Evolutionary conservation across 2,113 vertebrate genomes (phyloP).

Genomic region (Tinamus guttatus): DNA sequence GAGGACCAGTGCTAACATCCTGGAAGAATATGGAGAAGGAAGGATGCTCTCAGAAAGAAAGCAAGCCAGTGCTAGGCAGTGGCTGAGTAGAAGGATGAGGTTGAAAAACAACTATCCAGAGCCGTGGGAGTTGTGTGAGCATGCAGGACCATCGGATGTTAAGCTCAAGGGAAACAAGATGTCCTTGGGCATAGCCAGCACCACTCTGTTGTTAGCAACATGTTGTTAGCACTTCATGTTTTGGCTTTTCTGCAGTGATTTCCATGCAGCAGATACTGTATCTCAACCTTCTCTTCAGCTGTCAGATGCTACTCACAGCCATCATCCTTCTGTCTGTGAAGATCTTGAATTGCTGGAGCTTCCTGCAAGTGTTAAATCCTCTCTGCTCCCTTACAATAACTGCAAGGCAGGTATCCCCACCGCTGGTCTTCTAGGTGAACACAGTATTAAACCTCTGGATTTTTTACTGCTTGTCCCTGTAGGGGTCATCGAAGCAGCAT

Average conservation of each 20-base stretch:
- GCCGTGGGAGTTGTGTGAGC: background rate
- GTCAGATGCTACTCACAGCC: background rate
- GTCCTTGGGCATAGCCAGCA: background rate
- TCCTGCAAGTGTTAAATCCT: background rate
- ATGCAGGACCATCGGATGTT: background rate
- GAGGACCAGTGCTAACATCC: background rate
- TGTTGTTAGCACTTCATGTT: background rate
- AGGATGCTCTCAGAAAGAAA: background rate
- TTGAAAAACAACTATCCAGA: background rate
- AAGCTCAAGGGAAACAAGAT: background rate
- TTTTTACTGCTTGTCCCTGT: constrained; percentile 19
- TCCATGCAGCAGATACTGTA: background rate
- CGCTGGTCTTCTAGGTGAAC: background rate
- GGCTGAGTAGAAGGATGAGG: background rate
- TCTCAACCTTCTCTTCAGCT: background rate
- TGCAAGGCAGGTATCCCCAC: too few species aligned
- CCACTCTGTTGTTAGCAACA: background rate
- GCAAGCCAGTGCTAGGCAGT: background rate
- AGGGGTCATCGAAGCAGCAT: constrained; percentile 38
- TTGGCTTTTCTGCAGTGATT: background rate
- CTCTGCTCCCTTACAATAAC: background rate
- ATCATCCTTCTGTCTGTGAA: background rate
- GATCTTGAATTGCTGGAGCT: background rate
- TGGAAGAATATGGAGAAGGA: background rate
- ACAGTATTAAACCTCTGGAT: background rate